phyloP scores from a whole-genome alignment of 2,888 invertebrate species.

The Rhyacophila evoluta region DNA sequence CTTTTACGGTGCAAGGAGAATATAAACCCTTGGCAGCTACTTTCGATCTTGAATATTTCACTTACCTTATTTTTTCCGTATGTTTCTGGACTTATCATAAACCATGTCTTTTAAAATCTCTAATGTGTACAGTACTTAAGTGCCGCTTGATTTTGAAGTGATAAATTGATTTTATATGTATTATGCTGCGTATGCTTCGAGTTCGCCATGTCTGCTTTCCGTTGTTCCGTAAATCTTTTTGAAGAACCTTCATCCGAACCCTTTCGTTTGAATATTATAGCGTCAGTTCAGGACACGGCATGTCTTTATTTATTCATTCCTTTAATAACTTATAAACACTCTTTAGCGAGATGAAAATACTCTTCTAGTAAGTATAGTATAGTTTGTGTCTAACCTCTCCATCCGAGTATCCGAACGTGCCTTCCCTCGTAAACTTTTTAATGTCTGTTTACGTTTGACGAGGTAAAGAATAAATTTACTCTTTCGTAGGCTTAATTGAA shows the following conservation, averaged over 20 bases:
- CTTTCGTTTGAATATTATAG: slow-evolving; percentile 12
- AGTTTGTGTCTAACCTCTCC: background rate
- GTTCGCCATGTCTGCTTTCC: background rate
- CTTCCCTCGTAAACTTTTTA: background rate
- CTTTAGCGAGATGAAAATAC: slow-evolving; percentile 7
- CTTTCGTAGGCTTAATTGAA: background rate
- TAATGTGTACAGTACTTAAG: too few relatives aligned
- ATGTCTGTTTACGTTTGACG: background rate
- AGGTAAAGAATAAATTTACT: background rate
- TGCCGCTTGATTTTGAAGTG: too few relatives aligned
- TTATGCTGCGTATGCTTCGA: background rate
- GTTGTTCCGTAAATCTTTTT: background rate
- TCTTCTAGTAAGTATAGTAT: background rate
- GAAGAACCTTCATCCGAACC: background rate
- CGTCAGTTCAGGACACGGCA: background rate
- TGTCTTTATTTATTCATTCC: background rate
- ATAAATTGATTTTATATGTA: too few relatives aligned
- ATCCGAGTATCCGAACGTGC: background rate
- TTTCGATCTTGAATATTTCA: too few relatives aligned
- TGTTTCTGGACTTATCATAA: too few relatives aligned
- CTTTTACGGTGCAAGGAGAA: too few relatives aligned
- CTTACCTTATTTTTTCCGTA: too few relatives aligned
- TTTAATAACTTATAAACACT: slow-evolving; percentile 16
- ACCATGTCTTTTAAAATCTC: too few relatives aligned
- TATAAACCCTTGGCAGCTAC: too few relatives aligned